A percentile compares a stretch with the other conserved stretches of the same genome.
These are phyloP conservation scores for Lepidotrigona ventralis DNA, from an alignment of 1,140 invertebrate genomes.

Conservation along the genomic window DNA sequence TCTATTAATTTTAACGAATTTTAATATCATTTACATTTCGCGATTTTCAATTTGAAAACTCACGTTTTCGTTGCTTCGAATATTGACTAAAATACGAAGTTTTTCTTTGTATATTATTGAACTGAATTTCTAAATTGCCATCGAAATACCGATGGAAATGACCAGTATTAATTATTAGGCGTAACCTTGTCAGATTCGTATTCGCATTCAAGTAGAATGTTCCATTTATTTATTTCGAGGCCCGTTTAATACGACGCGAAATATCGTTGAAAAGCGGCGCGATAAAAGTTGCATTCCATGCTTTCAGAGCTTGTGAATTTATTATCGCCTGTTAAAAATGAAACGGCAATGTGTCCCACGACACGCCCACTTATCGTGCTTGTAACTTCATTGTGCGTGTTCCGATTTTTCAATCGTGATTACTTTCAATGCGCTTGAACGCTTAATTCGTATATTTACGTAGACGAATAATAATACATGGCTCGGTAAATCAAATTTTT, in stretches of 20 bases:
- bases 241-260: neutral
- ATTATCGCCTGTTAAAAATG: conserved; percentile 5
- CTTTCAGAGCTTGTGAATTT: conserved; percentile 13
- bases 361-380: neutral
- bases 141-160: neutral
- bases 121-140: neutral
- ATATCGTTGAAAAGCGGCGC: neutral
- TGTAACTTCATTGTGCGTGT: neutral
- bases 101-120: neutral
- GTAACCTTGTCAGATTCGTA: neutral
- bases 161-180: neutral
- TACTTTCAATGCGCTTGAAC: neutral
- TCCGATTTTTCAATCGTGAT: neutral
- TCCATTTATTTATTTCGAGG: neutral
- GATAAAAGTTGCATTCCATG: conserved; percentile 17
- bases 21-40: neutral
- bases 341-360: neutral
- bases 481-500: neutral
- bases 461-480: neutral
- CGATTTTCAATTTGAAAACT: neutral
- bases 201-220: neutral
- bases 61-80: neutral
- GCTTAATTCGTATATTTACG: neutral
- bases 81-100: neutral
- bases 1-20: too few relatives aligned